Evolutionary conservation across 2,888 invertebrate species (phyloP), one percentile per base, ranked within the genome.

Genomic region (Hydraecia micacea): DNA sequence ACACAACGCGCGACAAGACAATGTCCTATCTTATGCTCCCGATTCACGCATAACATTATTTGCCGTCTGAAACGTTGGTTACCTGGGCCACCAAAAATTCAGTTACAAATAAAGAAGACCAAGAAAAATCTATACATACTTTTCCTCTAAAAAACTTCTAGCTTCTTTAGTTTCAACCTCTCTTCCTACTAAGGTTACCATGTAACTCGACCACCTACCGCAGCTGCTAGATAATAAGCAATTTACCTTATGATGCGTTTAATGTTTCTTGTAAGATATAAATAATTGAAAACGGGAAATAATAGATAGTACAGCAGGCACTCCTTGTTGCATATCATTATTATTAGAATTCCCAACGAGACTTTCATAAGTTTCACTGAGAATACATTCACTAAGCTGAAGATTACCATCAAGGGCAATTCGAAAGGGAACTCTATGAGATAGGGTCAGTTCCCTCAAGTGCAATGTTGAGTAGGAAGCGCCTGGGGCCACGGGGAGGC

Each of bases 331-430:
- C 88, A 89, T 90, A 91, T 91, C 86, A 89, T 90, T 91, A 91
- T 91, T 88, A 91, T 90, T 88, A 89, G 80, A 88, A 89, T 89
- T 87, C 87, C 77, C 87, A 86, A 84, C 87, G 52, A 76, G 82
- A 92, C 94, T 95, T 95, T 94, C 95, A 91, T 94, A 93, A 93
- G 91, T 94, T 95, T 93, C 93, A 92, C 93, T 91, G 88, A 87
- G 90, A 92, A 91, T 92, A 93, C 94, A 94, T 95, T 95, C 94
- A 95, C 95, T 94, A 92, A 93, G 90, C 90, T 89, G 93, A 93
- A 93, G 94, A 95, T 95, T 95, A 93, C 90, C 93, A 95, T 95
- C 95, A 91, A 92, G 93, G 93, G 93, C 94, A 92, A 91, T 93
- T 92, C 90, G 94, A 94, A 94, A 94, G 94, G 93, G 91, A 92